Evolutionary conservation across 2,113 vertebrate genomes (phyloP), one percentile per base, ranked within the genome.

Genomic region (Anas platyrhynchos): DNA sequence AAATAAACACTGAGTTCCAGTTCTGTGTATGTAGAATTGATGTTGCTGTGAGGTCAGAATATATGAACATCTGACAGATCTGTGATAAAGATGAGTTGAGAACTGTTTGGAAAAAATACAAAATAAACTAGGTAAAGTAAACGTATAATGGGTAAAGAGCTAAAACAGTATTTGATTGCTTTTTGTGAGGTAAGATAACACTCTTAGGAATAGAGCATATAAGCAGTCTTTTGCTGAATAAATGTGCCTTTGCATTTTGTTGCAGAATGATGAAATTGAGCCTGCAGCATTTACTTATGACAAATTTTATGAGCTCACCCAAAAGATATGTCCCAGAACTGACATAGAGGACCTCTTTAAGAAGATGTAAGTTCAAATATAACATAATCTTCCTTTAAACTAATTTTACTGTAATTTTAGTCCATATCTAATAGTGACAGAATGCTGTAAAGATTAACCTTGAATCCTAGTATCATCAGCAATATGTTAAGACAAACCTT

Each of bases 261-360:
- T 97, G 20, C 98, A 99, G 99, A 99, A 99, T n/a, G 99, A 99
- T 91, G 99, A 99, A 98, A 99, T 99, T 14, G 99, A 99, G 82
- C 98, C 98, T 20, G 91, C 98, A 8, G 98, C 98, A 52, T 99
- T 99, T 98, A 99, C 99, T 92, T 99, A 99, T 0, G 99, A 99
- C 94, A 99, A 99, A 96, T 99, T 99, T 98, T 99, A 99, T 97
- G 98, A 99, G 65, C 98, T 99, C 77, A 99, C 99, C 32, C 99
- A 99, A 97, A 99, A 99, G 98, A 99, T 99, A 96, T 99, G 99
- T 96, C 99, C 99, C 93, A 98, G 99, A 79, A 99, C 99, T 41
- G 99, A 99, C 93, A 99, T 99, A 86, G 99, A 99, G 93, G 99
- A 99, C 41, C 99, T 99, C 89, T 99, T 99, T 97, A 99, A 99